Conservation (phyloP, 2,888 invertebrate species). For the Onthophagus sagittarius region DNA sequence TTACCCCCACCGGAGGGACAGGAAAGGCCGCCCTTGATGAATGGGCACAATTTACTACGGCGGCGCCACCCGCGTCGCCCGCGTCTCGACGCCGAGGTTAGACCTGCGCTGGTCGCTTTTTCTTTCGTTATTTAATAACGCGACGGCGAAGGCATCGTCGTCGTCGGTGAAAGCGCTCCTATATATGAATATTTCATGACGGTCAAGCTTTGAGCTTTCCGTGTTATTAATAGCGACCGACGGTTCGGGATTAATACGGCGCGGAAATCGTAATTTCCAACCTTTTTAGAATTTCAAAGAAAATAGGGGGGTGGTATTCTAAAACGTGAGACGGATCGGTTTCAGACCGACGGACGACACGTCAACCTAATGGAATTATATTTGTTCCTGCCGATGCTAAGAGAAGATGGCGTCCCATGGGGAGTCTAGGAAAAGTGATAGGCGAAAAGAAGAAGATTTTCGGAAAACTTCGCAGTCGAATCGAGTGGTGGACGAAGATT, state of each 20-base stretch:
- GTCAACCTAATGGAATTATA: background rate
- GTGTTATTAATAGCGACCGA: background rate
- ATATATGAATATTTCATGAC: background rate
- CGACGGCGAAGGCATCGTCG: slow-evolving; percentile 3
- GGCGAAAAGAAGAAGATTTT: slow-evolving; percentile 31
- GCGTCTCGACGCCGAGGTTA: background rate
- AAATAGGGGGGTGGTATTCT: background rate
- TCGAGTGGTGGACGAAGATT: slow-evolving; percentile 39
- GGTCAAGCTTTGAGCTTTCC: background rate
- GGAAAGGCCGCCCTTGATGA: slow-evolving; percentile 42
- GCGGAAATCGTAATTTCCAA: background rate
- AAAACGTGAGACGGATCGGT: background rate
- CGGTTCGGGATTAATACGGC: background rate
- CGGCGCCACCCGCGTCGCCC: slow-evolving; percentile 35
- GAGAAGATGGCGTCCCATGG: background rate
- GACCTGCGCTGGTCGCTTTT: background rate
- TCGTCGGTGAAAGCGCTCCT: background rate
- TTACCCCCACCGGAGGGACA: slow-evolving; percentile 35
- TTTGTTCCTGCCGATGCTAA: background rate
- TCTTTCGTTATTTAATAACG: slow-evolving; percentile 9
- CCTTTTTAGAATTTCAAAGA: background rate
- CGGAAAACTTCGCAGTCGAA: slow-evolving; percentile 36
- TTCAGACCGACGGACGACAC: too few relatives aligned
- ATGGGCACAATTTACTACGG: slow-evolving; percentile 42
- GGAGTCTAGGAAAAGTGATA: too few relatives aligned